Conservation (phyloP, 2,113 vertebrate species). For the Gadus chalcogrammus region DNA sequence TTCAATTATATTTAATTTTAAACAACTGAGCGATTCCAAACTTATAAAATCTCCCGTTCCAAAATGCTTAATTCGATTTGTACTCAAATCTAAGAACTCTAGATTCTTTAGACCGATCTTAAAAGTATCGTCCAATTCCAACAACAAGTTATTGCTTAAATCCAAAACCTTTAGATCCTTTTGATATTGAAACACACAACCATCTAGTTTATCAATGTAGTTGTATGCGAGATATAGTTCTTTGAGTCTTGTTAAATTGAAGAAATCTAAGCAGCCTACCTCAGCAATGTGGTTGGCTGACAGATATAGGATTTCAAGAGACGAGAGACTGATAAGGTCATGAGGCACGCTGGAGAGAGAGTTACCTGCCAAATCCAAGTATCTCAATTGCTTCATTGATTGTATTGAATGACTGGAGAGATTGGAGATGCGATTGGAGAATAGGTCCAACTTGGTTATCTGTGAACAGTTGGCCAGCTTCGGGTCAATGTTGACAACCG, state of each 20-base stretch:
- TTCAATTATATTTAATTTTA: constrained; percentile 42
- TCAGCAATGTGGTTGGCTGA: constrained; percentile 42
- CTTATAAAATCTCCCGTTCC: constrained; percentile 30
- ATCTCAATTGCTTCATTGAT: constrained; percentile 19
- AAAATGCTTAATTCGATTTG: constrained; percentile 43
- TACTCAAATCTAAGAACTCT: constrained; percentile 28
- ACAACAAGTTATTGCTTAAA: constrained; percentile 38
- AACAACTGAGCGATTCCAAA: constrained; percentile 29
- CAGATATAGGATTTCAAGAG: constrained; percentile 45
- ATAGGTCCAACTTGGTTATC: constrained; percentile 42
- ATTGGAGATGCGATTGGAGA: constrained; percentile 22
- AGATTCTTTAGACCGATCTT: constrained; percentile 32
- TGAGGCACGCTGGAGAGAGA: constrained; percentile 20
- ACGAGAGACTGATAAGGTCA: constrained; percentile 23
- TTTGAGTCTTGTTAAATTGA: constrained; percentile 32
- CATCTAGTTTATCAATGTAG: constrained; percentile 28
- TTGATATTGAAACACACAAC: constrained; percentile 39
- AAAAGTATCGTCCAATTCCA: constrained; percentile 36
- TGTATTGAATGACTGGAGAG: constrained; percentile 22
- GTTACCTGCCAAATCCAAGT: constrained; percentile 38
- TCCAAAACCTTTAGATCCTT: constrained; percentile 30
- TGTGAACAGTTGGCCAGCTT: constrained; percentile 36
- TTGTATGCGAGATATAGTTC: constrained; percentile 43
- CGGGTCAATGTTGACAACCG: constrained; percentile 9
- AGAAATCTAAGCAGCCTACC: constrained; percentile 44